These are phyloP conservation scores for Sylvicola cinctus DNA, from an alignment of 2,888 invertebrate species.

Conservation along the genomic window DNA sequence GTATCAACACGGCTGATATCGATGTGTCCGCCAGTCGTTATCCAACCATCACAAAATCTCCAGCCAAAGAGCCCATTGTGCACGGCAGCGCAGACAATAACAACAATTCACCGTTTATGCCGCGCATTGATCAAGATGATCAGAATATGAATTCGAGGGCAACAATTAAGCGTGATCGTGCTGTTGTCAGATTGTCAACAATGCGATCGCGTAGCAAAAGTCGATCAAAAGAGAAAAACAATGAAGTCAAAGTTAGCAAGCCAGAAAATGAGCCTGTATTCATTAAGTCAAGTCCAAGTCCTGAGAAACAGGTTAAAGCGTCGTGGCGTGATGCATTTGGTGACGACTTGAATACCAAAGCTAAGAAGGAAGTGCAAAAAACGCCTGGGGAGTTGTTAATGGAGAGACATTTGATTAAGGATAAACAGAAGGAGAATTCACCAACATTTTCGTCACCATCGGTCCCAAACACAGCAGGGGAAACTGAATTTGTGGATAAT, in stretches of 20 bases:
- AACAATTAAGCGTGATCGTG: conserved; percentile 48
- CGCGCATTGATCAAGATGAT: conserved; percentile 28
- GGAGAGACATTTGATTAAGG: conserved; percentile 51
- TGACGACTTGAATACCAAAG: conserved; percentile 28
- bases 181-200: conserved; percentile 54
- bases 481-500: conserved; percentile 9
- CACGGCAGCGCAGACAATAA: conserved; percentile 5
- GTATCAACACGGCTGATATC: conserved; percentile 68
- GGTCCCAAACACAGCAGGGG: not conserved
- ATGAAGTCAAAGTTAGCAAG: not conserved
- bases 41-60: conserved; percentile 8
- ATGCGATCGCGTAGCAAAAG: conserved; percentile 17
- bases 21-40: conserved; percentile 56
- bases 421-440: conserved; percentile 25
- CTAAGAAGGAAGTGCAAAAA: conserved; percentile 23
- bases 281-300: conserved; percentile 4
- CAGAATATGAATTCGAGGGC: conserved; percentile 28
- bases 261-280: conserved; percentile 6
- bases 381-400: conserved; percentile 51
- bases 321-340: conserved; percentile 43
- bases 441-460: conserved; percentile 6
- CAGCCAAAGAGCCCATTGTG: conserved; percentile 18
- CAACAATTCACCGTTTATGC: conserved; percentile 24
- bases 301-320: conserved; percentile 12
- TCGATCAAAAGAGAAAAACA: conserved; percentile 2